Evolutionary conservation across 2,888 invertebrate genomes (phyloP), one percentile per base, ranked within the genome.

Genomic region (Apodemia mormo): DNA sequence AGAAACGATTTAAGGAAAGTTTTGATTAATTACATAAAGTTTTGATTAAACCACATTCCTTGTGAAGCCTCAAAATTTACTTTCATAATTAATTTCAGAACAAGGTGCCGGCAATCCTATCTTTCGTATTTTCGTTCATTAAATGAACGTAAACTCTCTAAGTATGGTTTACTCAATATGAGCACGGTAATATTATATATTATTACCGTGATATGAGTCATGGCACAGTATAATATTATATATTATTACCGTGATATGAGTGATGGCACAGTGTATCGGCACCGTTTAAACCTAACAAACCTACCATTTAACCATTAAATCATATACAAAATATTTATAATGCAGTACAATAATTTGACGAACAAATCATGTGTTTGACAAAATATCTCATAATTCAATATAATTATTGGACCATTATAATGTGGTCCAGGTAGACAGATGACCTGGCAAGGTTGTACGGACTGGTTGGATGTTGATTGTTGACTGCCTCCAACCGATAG

Each of bases 11-110:
- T 58, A 40, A 67, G 33, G 56, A 30, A 58, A 68, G 43, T 52
- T 68, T 68, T 40, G 65, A 65, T 64, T 52, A 65, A 65, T 65
- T 69, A 65, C 56, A 69, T 65, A 69, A 69, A 69, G 68, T 69
- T 58, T 68, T 58, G 68, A 69, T 49, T 61, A 61, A 61, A 64
- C 33, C 64, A 12, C 64, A 64, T 64, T 30, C n/a, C 64, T 64
- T 33, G n/a, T 30, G 8, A 64, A 64, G n/a, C 64, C 64, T 64
- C 64, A 37, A n/a, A 37, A 37, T 37, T 64, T 64, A 64, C 37
- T 64, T 64, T 54, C 54, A 54, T 54, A 64, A n/a, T 37, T 12
- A 33, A 64, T 37, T 64, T 64, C 64, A 37, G 7, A 64, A 64
- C 37, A 14, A 64, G n/a, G 37, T 37, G 14, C 37, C 8, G 2